Percentiles rank a stretch among this genome's conserved stretches.
Evolutionary conservation across 2,797 vertebrate genomes (phyloP).

Genomic region (Cossypha polioptera): DNA sequence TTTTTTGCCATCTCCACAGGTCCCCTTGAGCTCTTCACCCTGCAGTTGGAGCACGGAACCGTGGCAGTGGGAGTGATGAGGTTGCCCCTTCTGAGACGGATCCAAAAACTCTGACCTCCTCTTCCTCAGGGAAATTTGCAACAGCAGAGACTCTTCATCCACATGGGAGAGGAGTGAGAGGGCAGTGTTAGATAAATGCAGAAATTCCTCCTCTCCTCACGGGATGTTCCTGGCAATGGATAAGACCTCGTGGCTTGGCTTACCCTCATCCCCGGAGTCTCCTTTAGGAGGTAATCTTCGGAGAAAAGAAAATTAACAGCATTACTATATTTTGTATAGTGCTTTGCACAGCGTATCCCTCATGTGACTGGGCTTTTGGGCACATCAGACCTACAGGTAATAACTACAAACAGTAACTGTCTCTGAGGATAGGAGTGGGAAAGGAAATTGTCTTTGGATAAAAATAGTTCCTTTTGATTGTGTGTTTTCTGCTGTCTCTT

Average conservation of each 20-base stretch:
- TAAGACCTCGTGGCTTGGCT: not conserved
- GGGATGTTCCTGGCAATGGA: not conserved
- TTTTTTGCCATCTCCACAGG: not conserved
- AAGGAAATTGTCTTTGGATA: conserved; percentile 64
- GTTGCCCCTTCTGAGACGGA: not conserved
- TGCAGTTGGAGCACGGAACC: not conserved
- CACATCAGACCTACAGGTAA: conserved; percentile 52
- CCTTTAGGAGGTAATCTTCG: conserved; percentile 4
- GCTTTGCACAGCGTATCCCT: conserved; percentile 19
- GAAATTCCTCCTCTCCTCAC: not conserved
- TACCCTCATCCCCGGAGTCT: not conserved
- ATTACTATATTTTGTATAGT: not conserved
- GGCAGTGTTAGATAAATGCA: not conserved
- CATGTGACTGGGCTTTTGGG: conserved; percentile 51
- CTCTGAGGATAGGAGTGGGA: conserved; percentile 39
- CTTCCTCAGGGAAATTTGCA: not conserved
- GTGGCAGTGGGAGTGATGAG: not conserved
- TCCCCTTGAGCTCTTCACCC: not conserved
- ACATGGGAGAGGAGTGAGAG: not conserved
- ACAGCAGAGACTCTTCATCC: not conserved
- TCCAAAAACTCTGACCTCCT: not conserved
- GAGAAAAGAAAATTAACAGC: conserved; percentile 17
- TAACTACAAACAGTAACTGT: conserved; percentile 29
- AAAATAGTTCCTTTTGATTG: conserved; percentile 63
- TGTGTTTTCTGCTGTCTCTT: conserved; percentile 49